These are phyloP conservation scores for Perca schrenkii DNA, from an alignment of 2,113 vertebrate species.

Conservation along the genomic window DNA sequence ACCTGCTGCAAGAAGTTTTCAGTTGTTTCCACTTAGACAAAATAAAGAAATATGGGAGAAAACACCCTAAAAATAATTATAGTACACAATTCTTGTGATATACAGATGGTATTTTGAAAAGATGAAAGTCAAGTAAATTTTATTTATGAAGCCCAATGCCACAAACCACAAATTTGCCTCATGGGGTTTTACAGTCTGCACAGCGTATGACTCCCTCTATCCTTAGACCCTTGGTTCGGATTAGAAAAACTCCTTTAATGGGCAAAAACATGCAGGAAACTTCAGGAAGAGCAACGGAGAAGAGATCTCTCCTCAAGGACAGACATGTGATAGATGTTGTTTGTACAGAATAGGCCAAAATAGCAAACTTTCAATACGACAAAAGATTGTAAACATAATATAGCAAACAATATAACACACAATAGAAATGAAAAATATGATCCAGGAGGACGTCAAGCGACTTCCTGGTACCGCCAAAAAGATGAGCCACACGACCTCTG, in stretches of 20 bases:
- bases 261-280: not conserved
- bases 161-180: not conserved
- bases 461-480: not conserved
- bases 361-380: not conserved
- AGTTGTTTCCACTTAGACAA: not conserved
- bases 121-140: not conserved
- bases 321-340: not conserved
- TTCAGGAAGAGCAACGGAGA: not conserved
- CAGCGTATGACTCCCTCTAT: not conserved
- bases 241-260: slow-evolving; percentile 6
- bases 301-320: not conserved
- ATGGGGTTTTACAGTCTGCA: not conserved
- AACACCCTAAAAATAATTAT: not conserved
- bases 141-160: not conserved
- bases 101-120: not conserved
- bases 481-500: not conserved
- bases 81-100: not conserved
- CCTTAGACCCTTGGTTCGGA: not conserved
- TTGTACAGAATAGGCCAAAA: not conserved
- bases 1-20: not conserved
- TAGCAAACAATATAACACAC: too few relatives aligned
- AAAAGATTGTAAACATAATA: not conserved
- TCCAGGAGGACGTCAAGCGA: not conserved
- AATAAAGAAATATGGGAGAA: not conserved
- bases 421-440: not conserved